Percentiles rank a stretch among this genome's conserved stretches.
phyloP scores from a whole-genome alignment of 2,797 vertebrate species.

The Melanotaenia parkinsoni region DNA sequence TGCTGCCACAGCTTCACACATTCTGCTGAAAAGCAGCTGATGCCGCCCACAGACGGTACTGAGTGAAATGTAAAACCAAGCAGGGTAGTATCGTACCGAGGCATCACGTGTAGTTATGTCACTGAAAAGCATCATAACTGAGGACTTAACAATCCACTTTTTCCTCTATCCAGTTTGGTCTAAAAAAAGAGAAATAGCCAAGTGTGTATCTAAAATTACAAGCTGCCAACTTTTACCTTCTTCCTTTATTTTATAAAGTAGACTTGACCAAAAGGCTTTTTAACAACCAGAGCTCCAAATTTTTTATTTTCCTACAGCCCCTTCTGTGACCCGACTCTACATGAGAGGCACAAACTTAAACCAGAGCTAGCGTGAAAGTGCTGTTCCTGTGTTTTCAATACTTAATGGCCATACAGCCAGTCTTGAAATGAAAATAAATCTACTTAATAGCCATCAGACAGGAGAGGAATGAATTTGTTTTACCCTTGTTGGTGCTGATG shows the following conservation, averaged over 20 bases:
- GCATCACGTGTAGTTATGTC: no score
- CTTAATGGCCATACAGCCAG: neutral
- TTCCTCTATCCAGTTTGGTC: neutral
- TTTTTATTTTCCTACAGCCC: neutral
- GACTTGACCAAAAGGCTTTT: neutral
- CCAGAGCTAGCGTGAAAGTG: neutral
- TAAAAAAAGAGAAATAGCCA: neutral
- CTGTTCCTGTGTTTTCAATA: no score
- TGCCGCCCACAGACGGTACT: no score
- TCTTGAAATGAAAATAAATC: neutral
- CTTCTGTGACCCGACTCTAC: neutral
- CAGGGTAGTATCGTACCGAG: no score
- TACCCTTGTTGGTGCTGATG: constrained; percentile 66
- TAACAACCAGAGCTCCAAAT: neutral
- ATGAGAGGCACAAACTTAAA: neutral
- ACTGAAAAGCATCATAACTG: neutral
- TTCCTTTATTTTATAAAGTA: neutral
- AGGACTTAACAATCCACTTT: neutral
- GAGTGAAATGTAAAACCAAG: no score
- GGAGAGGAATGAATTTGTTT: neutral
- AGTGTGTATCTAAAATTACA: neutral
- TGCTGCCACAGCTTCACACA: no score
- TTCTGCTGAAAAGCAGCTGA: no score
- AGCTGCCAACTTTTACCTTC: neutral
- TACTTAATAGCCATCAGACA: neutral